phyloP scores from a whole-genome alignment of 2,888 invertebrate species.

The Ypsolopha scabrella region DNA sequence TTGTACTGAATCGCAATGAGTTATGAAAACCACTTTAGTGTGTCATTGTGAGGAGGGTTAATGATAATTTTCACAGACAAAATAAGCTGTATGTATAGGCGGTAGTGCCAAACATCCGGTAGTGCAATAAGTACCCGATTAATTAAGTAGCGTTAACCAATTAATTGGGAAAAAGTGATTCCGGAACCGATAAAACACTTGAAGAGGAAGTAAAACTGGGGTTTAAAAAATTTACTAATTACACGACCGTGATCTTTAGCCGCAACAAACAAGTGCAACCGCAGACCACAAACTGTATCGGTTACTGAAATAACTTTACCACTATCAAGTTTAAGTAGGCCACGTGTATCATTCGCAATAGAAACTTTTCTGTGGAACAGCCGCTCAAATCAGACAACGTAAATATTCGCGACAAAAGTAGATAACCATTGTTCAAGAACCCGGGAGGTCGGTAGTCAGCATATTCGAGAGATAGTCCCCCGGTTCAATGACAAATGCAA shows the following conservation, averaged over 20 bases:
- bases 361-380: too few relatives aligned
- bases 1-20: too few relatives aligned
- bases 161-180: conserved; percentile 20
- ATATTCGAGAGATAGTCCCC: conserved; percentile 32
- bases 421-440: not conserved
- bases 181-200: conserved; percentile 28
- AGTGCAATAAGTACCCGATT: conserved; percentile 20
- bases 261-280: conserved; percentile 7
- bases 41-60: conserved; percentile 2
- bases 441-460: conserved; percentile 18
- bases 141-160: conserved; percentile 14
- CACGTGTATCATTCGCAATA: conserved; percentile 12
- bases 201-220: conserved; percentile 28
- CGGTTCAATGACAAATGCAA: conserved; percentile 50
- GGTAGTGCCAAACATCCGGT: conserved; percentile 17
- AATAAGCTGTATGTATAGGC: conserved; percentile 9
- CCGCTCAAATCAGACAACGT: too few relatives aligned
- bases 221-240: conserved; percentile 5
- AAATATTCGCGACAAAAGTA: not conserved
- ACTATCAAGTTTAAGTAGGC: conserved; percentile 19
- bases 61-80: not conserved
- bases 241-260: conserved; percentile 14
- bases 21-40: not conserved
- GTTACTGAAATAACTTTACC: conserved; percentile 16
- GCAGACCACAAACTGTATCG: conserved; percentile 15